Conservation (phyloP, 2,888 invertebrate species). For the Ypsolopha scabrella region DNA sequence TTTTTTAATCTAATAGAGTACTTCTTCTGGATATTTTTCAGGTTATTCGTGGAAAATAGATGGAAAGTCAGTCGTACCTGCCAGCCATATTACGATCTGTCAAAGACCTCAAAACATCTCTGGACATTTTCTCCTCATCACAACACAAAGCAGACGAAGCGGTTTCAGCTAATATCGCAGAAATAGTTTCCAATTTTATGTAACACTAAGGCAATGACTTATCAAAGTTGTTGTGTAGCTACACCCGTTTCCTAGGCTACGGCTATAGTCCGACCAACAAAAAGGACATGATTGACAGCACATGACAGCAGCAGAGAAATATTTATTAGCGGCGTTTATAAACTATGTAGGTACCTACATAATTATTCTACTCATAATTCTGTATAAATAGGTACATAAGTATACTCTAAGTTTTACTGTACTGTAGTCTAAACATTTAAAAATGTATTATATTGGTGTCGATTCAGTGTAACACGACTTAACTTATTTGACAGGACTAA, state of each 20-base stretch:
- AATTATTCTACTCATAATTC: no score
- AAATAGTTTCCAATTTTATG: conserved; percentile 30
- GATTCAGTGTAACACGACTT: no score
- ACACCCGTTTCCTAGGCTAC: conserved; percentile 70
- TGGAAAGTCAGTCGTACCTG: conserved; percentile 27
- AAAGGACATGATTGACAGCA: conserved; percentile 22
- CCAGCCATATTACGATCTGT: conserved; percentile 57
- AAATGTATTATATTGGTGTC: no score
- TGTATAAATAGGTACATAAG: no score
- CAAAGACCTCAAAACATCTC: conserved; percentile 40
- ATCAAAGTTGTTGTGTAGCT: conserved; percentile 64
- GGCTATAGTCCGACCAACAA: conserved; percentile 16
- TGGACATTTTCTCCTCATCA: conserved; percentile 5
- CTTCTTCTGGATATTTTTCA: conserved; percentile 2
- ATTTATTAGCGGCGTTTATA: no score
- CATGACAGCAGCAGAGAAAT: background rate
- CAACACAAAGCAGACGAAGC: conserved; percentile 1
- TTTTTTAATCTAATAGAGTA: conserved; percentile 7
- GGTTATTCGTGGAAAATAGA: conserved; percentile 6
- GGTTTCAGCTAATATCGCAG: conserved; percentile 6
- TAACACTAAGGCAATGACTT: conserved; percentile 40
- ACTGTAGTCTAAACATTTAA: no score
- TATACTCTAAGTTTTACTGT: no score
- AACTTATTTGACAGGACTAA: no score
- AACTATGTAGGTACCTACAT: no score